These are phyloP conservation scores for Rattus rattus DNA, from an alignment of 2,113 vertebrate species.

Conservation along the genomic window DNA sequence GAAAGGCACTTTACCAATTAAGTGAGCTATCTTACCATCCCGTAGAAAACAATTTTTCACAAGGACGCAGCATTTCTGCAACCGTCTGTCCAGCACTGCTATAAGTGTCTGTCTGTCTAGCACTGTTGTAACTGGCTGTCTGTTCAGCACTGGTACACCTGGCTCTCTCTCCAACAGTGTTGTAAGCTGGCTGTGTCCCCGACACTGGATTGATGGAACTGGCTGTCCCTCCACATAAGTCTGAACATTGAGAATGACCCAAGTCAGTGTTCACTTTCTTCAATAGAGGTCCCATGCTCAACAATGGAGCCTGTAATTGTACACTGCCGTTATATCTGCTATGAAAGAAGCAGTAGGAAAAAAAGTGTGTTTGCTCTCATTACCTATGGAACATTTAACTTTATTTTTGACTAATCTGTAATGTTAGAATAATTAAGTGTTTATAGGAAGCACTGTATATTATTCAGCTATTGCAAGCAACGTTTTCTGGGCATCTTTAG, in stretches of 20 bases:
- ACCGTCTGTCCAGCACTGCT: neutral
- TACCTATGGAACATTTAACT: neutral
- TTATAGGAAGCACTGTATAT: neutral
- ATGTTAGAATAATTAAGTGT: neutral
- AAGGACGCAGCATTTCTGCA: neutral
- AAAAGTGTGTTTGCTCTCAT: neutral
- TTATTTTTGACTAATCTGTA: constrained; percentile 31
- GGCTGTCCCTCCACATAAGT: neutral
- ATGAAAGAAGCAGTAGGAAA: neutral
- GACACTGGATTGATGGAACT: neutral
- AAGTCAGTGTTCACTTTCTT: constrained; percentile 1
- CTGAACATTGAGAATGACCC: neutral
- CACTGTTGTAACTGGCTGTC: neutral
- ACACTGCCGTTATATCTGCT: neutral
- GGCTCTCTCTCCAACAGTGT: neutral
- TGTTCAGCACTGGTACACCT: neutral
- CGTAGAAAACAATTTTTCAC: neutral
- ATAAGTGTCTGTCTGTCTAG: neutral
- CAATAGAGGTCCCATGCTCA: neutral
- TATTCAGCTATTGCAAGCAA: neutral
- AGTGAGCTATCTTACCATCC: neutral
- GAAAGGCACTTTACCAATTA: neutral
- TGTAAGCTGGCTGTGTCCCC: neutral
- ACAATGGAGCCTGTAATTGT: neutral
- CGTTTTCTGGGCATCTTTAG: neutral